Conservation (phyloP, 2,888 invertebrate genomes). For the Scotopteryx bipunctaria region DNA sequence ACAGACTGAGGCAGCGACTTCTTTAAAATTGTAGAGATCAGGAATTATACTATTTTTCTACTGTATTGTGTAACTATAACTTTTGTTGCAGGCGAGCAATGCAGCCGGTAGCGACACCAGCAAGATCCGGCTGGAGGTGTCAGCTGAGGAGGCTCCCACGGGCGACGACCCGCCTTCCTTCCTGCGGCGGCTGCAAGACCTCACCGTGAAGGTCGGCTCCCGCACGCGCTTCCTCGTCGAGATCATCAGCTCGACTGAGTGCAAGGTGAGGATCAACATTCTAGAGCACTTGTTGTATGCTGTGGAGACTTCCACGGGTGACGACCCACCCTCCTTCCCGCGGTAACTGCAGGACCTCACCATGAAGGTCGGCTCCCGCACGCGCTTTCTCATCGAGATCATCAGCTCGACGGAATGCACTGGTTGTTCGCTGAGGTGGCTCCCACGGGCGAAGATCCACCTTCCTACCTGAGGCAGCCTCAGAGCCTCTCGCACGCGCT, state of each 20-base stretch:
- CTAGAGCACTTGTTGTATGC: background rate
- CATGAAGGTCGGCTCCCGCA: no score
- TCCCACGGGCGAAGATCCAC: conserved; percentile 88
- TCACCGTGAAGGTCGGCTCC: conserved; percentile 95
- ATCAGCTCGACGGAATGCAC: no score
- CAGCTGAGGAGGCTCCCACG: conserved; percentile 82
- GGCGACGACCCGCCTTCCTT: conserved; percentile 92
- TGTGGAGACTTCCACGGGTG: no score
- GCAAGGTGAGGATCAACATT: conserved; percentile 84
- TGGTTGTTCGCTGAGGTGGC: conserved; percentile 82
- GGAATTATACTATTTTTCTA: no score
- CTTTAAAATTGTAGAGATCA: no score
- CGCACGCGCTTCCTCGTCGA: conserved; percentile 93
- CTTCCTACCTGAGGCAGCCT: conserved; percentile 92
- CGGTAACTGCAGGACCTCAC: no score
- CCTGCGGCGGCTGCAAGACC: conserved; percentile 91
- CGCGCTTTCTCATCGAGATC: no score
- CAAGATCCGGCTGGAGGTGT: conserved; percentile 76
- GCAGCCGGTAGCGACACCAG: conserved; percentile 85
- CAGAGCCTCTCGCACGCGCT: no score
- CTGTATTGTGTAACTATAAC: background rate
- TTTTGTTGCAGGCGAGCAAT: conserved; percentile 67
- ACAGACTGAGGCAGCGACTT: no score
- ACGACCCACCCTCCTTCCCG: no score
- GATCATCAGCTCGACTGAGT: conserved; percentile 90